Evolutionary conservation across 2,888 invertebrate genomes (phyloP), one percentile per base, ranked within the genome.

Genomic region (Hirtodrosophila cameraria): DNA sequence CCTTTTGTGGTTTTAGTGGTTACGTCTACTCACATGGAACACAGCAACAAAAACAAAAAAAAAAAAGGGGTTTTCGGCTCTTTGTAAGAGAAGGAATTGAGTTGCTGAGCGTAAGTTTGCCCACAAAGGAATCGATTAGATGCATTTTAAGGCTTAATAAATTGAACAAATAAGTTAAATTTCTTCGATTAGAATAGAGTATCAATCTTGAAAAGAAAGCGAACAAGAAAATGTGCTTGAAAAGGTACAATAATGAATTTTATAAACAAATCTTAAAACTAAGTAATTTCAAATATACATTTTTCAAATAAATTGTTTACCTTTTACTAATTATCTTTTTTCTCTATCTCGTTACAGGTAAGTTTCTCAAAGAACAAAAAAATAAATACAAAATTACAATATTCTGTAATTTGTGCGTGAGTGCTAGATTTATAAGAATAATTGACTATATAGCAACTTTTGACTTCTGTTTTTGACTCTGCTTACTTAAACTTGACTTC

Each of bases 341-440:
- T 52, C 0, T 57, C 16, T 49, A 11, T 79, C 39, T 83, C 75
- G 3, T 83, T 80, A 43, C 66, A 77, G 83, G 80, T 80, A 80
- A 80, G 83, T 80, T 55, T 42, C 15, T n/a, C n/a, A n/a, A n/a
- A n/a, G n/a, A n/a, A n/a, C n/a, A n/a, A n/a, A n/a, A n/a, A n/a
- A n/a, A n/a, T n/a, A n/a, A n/a, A n/a, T n/a, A n/a, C n/a, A n/a
- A n/a, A n/a, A n/a, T n/a, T n/a, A 15, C 45, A 15, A 9, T 16
- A 13, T 23, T 31, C 15, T 28, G 50, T 23, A 13, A 38, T 46
- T 57, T 54, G 61, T 75, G 63, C 67, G 79, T 79, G 59, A 79
- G 78, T 78, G n/a, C 9, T 73, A 69, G 69, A 52, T 53, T 31
- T 77, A 67, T 76, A 55, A 42, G 12, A 23, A 43, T 65, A 58